Conservation (phyloP, 2,888 invertebrate genomes). For the Nasonovia ribisnigri region DNA sequence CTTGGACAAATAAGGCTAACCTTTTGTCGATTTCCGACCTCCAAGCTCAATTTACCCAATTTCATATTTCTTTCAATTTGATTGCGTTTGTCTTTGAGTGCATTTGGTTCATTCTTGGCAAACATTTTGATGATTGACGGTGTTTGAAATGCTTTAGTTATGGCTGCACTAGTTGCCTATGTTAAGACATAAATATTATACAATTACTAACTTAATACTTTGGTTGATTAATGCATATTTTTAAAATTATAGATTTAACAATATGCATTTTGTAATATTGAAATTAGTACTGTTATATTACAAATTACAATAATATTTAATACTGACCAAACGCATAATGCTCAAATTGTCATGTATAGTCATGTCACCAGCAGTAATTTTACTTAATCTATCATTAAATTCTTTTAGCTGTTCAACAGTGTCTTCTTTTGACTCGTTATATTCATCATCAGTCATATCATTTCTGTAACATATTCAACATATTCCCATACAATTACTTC, state of each 20-base stretch:
- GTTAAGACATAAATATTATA: constrained; percentile 66
- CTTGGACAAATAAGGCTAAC: not conserved
- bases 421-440: constrained; percentile 78
- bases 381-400: constrained; percentile 76
- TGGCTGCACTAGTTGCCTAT: constrained; percentile 81
- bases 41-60: constrained; percentile 72
- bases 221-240: not conserved
- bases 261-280: not conserved
- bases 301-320: constrained; percentile 43
- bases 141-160: constrained; percentile 81
- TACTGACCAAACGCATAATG: constrained; percentile 73
- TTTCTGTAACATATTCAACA: constrained; percentile 72
- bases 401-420: constrained; percentile 81
- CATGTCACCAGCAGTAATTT: constrained; percentile 78
- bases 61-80: constrained; percentile 76
- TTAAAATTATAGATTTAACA: not conserved
- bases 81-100: constrained; percentile 75
- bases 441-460: constrained; percentile 77
- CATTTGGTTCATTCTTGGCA: constrained; percentile 78
- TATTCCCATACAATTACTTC: not conserved
- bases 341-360: constrained; percentile 77
- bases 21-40: constrained; percentile 51
- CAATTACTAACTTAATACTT: not conserved
- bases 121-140: constrained; percentile 82
- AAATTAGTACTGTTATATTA: not conserved